Percentiles rank a stretch among this genome's conserved stretches.
Evolutionary conservation across 2,113 vertebrate species (phyloP).

Genomic region (Elanus axillaris): DNA sequence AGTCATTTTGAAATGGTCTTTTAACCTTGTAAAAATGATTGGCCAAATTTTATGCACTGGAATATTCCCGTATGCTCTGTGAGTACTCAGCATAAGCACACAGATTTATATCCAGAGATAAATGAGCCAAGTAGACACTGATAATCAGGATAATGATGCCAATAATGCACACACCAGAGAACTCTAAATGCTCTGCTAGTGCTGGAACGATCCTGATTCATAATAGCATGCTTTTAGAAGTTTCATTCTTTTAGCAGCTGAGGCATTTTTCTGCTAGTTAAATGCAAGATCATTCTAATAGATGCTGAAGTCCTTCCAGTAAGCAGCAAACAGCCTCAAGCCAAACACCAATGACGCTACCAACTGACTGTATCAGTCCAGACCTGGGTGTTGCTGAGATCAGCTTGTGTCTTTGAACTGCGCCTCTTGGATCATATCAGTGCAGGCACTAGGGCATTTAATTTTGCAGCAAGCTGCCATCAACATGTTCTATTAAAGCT

Average conservation of each 20-base stretch:
- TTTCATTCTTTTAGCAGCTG: conserved; percentile 36
- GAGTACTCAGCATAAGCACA: neutral
- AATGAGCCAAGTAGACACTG: conserved; percentile 21
- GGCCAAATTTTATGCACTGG: neutral
- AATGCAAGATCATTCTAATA: neutral
- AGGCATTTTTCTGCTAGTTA: conserved; percentile 13
- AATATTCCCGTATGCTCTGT: neutral
- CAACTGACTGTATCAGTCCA: neutral
- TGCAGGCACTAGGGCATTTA: neutral
- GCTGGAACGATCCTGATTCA: neutral
- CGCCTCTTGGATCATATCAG: neutral
- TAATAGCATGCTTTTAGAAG: neutral
- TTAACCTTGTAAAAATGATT: neutral
- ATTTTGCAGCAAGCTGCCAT: neutral
- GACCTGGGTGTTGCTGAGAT: neutral
- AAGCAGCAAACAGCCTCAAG: neutral
- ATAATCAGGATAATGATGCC: conserved; percentile 28
- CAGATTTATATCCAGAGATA: neutral
- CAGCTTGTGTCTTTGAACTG: neutral
- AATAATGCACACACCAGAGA: conserved; percentile 17
- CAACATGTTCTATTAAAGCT: accelerated
- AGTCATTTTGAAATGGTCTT: neutral
- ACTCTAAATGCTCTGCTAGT: conserved; percentile 5
- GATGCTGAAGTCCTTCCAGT: conserved; percentile 11
- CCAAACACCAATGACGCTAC: neutral